Conservation (phyloP, 1,140 invertebrate species). For the Zaprionus capensis region DNA sequence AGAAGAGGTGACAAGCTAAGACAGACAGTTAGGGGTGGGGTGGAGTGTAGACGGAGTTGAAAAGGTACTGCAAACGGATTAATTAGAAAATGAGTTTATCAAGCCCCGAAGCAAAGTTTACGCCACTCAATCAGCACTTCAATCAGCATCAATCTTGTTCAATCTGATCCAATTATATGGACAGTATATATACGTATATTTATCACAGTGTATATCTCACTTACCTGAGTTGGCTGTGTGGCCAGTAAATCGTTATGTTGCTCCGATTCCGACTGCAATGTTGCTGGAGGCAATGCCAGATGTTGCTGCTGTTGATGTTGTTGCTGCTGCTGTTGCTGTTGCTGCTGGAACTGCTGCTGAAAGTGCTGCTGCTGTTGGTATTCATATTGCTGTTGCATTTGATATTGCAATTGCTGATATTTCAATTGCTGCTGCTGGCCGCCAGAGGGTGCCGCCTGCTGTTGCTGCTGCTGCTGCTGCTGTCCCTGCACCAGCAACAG, state of each 20-base stretch:
- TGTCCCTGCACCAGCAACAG: slow-evolving; percentile 52
- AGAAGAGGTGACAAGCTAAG: not conserved
- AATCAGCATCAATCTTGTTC: slow-evolving; percentile 12
- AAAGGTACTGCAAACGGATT: slow-evolving; percentile 41
- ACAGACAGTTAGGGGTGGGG: not conserved
- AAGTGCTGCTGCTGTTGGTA: slow-evolving; percentile 73
- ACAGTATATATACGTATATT: not conserved
- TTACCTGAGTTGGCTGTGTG: slow-evolving; percentile 71
- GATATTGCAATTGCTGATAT: slow-evolving; percentile 76
- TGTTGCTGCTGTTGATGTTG: slow-evolving; percentile 29
- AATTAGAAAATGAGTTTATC: slow-evolving; percentile 65
- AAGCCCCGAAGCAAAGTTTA: slow-evolving; percentile 8
- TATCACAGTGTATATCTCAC: slow-evolving; percentile 17
- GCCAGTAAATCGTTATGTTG: slow-evolving; percentile 61
- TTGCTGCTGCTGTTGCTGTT: slow-evolving; percentile 51
- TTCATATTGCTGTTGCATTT: slow-evolving; percentile 79
- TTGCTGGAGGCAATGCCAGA: slow-evolving; percentile 33
- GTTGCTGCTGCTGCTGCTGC: slow-evolving; percentile 44
- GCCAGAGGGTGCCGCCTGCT: slow-evolving; percentile 30
- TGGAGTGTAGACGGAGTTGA: not conserved
- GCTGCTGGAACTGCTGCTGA: slow-evolving; percentile 70
- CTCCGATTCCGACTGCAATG: slow-evolving; percentile 30
- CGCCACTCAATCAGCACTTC: slow-evolving; percentile 8
- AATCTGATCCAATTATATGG: slow-evolving; percentile 29
- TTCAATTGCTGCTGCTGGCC: slow-evolving; percentile 64